Conservation (phyloP, 1,140 invertebrate species). For the Manduca sexta region DNA sequence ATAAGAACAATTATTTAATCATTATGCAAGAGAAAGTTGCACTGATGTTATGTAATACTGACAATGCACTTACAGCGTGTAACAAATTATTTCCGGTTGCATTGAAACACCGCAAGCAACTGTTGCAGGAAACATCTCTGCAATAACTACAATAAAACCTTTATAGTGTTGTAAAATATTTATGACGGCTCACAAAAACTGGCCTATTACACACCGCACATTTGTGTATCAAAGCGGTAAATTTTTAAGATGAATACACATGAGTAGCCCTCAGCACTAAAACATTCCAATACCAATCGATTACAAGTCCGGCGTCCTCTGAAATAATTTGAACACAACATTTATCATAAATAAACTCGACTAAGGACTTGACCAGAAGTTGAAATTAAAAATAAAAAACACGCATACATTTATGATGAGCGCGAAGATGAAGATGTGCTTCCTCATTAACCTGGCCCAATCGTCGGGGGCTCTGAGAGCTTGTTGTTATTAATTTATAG, state of each 20-base stretch:
- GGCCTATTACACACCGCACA: background rate
- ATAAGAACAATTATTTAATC: background rate
- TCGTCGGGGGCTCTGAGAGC: conserved; percentile 37
- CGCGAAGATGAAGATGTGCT: conserved; percentile 50
- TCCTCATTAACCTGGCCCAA: conserved; percentile 60
- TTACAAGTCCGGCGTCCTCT: conserved; percentile 1
- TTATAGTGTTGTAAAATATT: conserved; percentile 37
- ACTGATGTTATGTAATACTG: conserved; percentile 9
- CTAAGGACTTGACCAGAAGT: conserved; percentile 30
- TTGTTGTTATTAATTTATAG: conserved; percentile 71
- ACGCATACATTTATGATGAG: conserved; percentile 31
- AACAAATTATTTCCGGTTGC: conserved; percentile 43
- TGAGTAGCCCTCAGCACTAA: too few relatives aligned
- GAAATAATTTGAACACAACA: background rate
- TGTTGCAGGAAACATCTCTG: conserved; percentile 32
- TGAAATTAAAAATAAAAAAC: conserved; percentile 40
- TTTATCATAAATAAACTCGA: conserved; percentile 5
- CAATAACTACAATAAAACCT: conserved; percentile 31
- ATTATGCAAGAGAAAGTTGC: background rate
- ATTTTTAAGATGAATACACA: too few relatives aligned
- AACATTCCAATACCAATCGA: background rate
- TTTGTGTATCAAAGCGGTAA: too few relatives aligned
- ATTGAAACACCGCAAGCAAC: conserved; percentile 15
- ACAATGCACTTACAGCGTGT: conserved; percentile 20
- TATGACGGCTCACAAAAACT: conserved; percentile 14